Evolutionary conservation across 2,113 vertebrate species (phyloP), one percentile per base, ranked within the genome.

Genomic region (Epinephelus lanceolatus): DNA sequence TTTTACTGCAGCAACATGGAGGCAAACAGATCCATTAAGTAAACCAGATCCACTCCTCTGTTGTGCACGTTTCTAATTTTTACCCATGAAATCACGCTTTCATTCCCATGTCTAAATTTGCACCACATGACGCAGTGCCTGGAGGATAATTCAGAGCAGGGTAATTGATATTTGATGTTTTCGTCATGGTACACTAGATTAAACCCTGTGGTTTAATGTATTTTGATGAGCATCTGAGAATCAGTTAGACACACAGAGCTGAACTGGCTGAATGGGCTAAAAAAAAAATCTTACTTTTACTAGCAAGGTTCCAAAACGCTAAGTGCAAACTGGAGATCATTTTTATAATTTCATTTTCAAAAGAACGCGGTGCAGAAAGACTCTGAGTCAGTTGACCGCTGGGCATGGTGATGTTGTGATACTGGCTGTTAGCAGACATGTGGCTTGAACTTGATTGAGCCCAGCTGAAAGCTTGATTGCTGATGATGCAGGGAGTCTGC

Each of bases 1-100:
- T 92, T 97, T 99, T 81, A 98, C 98, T 99, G 95, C 85, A 92
- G 45, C 15, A 67, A 71, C 19, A 90, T 67, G 11, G 40, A 89
- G 80, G 25, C 55, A 90, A 82, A 79, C 4, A 74, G 15, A 78
- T 42, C 37, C 6, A 65, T 57, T 37, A 71, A 80, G 45, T 25
- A 8, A 85, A 81, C n/a, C 68, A 49, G 47, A 42, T 25, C 40
- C 27, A 1, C 37, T 37, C 51, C 45, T 51, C 69, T 15, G 56
- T 56, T 25, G 18, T 51, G 13, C 30, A 56, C 17, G 19, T 72
- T 40, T 40, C 21, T 55, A 80, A 73, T 86, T 61, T 71, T 57
- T 13, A 42, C 69, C 85, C 86, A 56, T 88, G 76, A 89, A 92
- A 90, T 76, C 45, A 40, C 1, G 5, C 66, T 71, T 85, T 80